Conservation (phyloP, 2,888 invertebrate species). For the Theretra japonica region DNA sequence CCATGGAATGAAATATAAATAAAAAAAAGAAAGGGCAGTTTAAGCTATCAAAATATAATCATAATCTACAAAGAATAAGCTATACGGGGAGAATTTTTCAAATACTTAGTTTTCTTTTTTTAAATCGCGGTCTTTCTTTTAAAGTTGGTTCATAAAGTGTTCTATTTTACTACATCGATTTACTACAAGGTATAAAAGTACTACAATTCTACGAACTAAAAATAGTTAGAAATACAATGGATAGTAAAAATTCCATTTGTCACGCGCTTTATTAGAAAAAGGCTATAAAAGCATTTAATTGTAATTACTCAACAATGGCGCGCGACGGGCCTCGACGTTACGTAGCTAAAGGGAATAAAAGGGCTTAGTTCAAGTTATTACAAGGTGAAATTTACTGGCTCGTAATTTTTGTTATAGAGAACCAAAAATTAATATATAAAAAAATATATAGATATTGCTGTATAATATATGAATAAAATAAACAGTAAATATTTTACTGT, state of each 20-base stretch:
- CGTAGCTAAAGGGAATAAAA: slow-evolving; percentile 38
- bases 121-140: no score
- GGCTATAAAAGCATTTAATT: slow-evolving; percentile 39
- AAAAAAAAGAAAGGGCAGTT: no score
- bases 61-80: no score
- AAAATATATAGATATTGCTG: no score
- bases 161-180: not conserved
- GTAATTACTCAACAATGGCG: slow-evolving; percentile 33
- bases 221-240: not conserved
- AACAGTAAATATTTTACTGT: no score
- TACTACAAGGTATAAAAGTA: not conserved
- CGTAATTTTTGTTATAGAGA: slow-evolving; percentile 35
- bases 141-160: no score
- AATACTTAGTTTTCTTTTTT: no score
- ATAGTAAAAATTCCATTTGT: slow-evolving; percentile 20
- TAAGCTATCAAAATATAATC: no score
- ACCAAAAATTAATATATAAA: not conserved
- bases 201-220: not conserved
- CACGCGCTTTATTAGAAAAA: slow-evolving; percentile 27
- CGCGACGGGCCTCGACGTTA: slow-evolving; percentile 36
- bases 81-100: no score
- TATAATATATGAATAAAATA: no score
- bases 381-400: slow-evolving; percentile 37
- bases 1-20: no score
- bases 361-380: slow-evolving; percentile 35